Percentiles rank a stretch among this genome's conserved stretches.
Evolutionary conservation across 1,140 invertebrate genomes (phyloP).

Genomic region (Apis florea): DNA sequence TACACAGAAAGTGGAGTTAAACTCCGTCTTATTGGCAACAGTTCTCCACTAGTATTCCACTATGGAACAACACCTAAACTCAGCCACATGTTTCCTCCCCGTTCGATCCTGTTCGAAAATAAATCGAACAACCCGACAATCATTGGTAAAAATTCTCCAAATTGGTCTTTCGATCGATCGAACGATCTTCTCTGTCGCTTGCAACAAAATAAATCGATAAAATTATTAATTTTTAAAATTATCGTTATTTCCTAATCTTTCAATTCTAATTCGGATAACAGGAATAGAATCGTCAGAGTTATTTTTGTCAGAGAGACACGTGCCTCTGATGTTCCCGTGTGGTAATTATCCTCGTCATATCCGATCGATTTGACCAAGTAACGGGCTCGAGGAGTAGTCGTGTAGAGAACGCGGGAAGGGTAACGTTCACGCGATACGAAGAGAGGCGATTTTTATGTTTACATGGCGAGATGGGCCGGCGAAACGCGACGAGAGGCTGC

Average conservation of each 20-base stretch:
- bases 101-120: no score
- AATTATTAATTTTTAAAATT: no score
- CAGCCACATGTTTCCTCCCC: background rate
- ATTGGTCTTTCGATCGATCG: no score
- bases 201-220: no score
- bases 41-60: background rate
- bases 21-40: background rate
- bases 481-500: slow-evolving; percentile 50
- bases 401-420: background rate
- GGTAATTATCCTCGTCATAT: background rate
- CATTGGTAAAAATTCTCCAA: no score
- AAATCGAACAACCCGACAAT: no score
- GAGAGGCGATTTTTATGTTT: background rate
- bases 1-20: background rate
- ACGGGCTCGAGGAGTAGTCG: background rate
- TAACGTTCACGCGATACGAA: background rate
- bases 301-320: no score
- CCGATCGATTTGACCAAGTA: background rate
- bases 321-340: background rate
- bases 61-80: background rate
- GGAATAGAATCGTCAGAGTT: no score
- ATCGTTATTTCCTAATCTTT: no score
- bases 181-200: no score
- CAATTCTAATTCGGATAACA: no score
- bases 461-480: slow-evolving; percentile 20